Percentiles rank a stretch among this genome's conserved stretches.
phyloP scores from a whole-genome alignment of 2,113 vertebrate species.

The Chionis minor region DNA sequence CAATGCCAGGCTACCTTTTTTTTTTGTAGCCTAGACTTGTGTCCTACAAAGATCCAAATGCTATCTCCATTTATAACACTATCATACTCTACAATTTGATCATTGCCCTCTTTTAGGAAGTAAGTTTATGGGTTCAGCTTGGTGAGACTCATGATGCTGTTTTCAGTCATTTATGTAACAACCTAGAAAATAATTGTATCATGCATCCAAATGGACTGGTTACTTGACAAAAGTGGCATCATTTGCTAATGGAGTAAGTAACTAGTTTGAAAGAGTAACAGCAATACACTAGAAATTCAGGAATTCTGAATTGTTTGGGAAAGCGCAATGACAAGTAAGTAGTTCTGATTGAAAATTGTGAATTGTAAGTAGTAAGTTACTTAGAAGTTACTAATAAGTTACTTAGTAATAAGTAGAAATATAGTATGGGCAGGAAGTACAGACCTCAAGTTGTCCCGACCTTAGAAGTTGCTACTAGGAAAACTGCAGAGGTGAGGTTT shows the following conservation, averaged over 20 bases:
- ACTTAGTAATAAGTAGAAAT: neutral
- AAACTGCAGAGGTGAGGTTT: neutral
- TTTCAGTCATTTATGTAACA: neutral
- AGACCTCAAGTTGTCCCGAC: neutral
- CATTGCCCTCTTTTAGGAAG: neutral
- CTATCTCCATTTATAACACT: neutral
- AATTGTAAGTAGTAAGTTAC: neutral
- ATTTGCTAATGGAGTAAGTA: neutral
- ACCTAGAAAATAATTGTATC: neutral
- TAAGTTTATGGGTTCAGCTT: neutral
- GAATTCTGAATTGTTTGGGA: neutral
- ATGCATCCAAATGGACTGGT: neutral
- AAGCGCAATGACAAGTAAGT: neutral
- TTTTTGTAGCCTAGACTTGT: too few relatives aligned
- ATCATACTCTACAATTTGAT: neutral
- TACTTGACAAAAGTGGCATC: neutral
- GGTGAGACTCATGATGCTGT: neutral
- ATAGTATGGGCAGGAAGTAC: neutral
- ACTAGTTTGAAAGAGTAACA: neutral
- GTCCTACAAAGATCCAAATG: neutral
- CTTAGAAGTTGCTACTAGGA: neutral
- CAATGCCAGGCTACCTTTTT: neutral
- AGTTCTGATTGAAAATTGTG: neutral
- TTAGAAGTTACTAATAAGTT: too few relatives aligned
- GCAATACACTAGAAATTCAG: neutral